A percentile compares a stretch with the other conserved stretches of the same genome.
Conservation (phyloP, 2,113 vertebrate genomes). For the Anhinga rufa region DNA sequence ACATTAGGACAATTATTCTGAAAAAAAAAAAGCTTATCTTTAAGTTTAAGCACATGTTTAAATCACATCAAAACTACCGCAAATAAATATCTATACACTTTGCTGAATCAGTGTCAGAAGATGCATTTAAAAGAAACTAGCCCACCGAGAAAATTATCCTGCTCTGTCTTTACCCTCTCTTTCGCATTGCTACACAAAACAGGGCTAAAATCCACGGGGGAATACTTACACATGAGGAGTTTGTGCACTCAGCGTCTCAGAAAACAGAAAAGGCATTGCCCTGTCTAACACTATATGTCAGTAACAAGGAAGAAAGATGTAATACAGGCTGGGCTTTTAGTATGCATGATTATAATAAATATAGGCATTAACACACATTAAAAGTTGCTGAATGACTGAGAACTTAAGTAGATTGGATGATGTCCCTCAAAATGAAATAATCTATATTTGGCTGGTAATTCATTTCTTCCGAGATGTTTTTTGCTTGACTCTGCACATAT, state of each 20-base stretch:
- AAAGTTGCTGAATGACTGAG: slow-evolving; percentile 26
- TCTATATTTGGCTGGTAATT: slow-evolving; percentile 39
- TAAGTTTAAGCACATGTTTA: not conserved
- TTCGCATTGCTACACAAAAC: not conserved
- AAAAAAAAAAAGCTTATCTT: not conserved
- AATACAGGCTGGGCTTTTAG: not conserved
- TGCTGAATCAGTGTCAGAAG: not conserved
- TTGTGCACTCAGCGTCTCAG: not conserved
- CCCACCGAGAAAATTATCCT: not conserved
- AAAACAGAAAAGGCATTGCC: not conserved
- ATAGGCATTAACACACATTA: not conserved
- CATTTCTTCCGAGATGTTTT: slow-evolving; percentile 18
- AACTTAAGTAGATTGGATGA: slow-evolving; percentile 15
- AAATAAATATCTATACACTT: not conserved
- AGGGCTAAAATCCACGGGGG: not conserved
- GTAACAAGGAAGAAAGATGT: not conserved
- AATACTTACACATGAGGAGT: not conserved
- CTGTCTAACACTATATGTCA: not conserved
- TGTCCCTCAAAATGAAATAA: slow-evolving; percentile 24
- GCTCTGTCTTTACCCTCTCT: not conserved
- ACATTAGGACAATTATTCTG: not conserved
- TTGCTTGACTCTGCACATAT: slow-evolving; percentile 41
- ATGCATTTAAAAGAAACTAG: not conserved
- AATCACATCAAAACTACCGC: not conserved
- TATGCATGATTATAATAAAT: not conserved